These are phyloP conservation scores for Chaenocephalus aceratus DNA, from an alignment of 2,113 vertebrate species.

Conservation along the genomic window DNA sequence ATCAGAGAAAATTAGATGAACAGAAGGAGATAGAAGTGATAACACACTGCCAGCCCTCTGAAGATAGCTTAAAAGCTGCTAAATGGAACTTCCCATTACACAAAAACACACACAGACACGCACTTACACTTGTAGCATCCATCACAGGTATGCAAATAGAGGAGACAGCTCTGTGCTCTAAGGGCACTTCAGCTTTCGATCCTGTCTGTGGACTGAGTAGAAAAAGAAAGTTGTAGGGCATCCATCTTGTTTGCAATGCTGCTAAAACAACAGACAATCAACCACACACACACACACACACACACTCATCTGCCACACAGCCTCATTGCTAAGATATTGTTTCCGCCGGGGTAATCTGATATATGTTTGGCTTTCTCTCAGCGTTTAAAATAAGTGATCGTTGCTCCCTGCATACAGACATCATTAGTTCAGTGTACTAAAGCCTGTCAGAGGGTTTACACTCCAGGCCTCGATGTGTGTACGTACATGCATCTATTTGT, in stretches of 20 bases:
- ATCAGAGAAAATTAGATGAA: slow-evolving; percentile 46
- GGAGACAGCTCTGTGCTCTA: slow-evolving; percentile 42
- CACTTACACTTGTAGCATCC: slow-evolving; percentile 46
- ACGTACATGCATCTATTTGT: slow-evolving; percentile 7
- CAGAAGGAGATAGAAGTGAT: slow-evolving; percentile 29
- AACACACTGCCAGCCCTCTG: slow-evolving; percentile 29
- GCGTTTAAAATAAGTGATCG: slow-evolving; percentile 67
- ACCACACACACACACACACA: neutral
- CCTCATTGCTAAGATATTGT: slow-evolving; percentile 22
- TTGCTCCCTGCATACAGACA: slow-evolving; percentile 37
- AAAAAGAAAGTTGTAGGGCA: slow-evolving; percentile 55
- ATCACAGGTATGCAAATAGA: slow-evolving; percentile 56
- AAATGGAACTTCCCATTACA: slow-evolving; percentile 40
- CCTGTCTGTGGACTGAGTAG: slow-evolving; percentile 33
- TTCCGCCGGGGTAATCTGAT: slow-evolving; percentile 42
- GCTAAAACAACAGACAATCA: slow-evolving; percentile 42
- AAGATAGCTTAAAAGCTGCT: slow-evolving; percentile 23
- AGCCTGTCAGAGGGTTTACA: slow-evolving; percentile 51
- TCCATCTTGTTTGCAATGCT: slow-evolving; percentile 55
- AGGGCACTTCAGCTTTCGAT: slow-evolving; percentile 57
- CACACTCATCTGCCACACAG: neutral
- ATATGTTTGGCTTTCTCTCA: slow-evolving; percentile 56
- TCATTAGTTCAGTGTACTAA: slow-evolving; percentile 69
- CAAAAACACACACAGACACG: slow-evolving; percentile 6
- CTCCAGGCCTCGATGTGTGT: slow-evolving; percentile 6